Evolutionary conservation across 1,140 invertebrate species (phyloP).

Genomic region (Glossosoma conforme): DNA sequence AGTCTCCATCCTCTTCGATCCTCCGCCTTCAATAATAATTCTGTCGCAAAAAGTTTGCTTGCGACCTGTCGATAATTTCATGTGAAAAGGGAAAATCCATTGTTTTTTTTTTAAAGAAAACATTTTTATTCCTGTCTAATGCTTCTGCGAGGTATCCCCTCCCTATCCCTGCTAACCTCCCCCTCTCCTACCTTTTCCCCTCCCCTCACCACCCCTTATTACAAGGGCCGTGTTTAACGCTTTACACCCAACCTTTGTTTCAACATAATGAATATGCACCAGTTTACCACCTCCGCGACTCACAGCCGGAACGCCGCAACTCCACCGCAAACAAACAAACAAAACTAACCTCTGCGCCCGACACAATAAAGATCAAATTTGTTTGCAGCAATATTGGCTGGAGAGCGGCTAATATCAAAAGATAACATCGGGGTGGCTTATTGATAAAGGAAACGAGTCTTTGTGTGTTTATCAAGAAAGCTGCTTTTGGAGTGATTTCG

Average conservation of each 20-base stretch:
- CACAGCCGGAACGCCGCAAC: conserved; percentile 18
- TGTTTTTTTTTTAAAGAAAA: too few relatives aligned
- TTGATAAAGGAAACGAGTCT: conserved; percentile 27
- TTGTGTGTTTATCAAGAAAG: conserved; percentile 28
- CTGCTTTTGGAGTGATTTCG: conserved; percentile 17
- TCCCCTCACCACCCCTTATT: conserved; percentile 11
- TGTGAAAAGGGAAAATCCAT: too few relatives aligned
- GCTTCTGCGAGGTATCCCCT: too few relatives aligned
- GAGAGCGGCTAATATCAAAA: conserved; percentile 28
- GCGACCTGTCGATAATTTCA: too few relatives aligned
- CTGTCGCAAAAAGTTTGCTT: too few relatives aligned
- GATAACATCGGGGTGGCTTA: conserved; percentile 28
- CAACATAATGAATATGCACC: conserved; percentile 33
- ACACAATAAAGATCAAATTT: background rate
- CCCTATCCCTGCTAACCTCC: background rate
- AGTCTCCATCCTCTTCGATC: too few relatives aligned
- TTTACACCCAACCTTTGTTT: conserved; percentile 32
- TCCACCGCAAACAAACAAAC: background rate
- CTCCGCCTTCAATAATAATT: too few relatives aligned
- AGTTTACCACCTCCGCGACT: conserved; percentile 28
- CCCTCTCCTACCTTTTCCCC: background rate
- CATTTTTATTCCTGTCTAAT: too few relatives aligned
- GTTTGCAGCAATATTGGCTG: background rate
- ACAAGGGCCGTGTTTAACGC: conserved; percentile 31
- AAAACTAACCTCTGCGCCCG: conserved; percentile 1